Percentiles rank a stretch among this genome's conserved stretches.
phyloP scores from a whole-genome alignment of 2,888 invertebrate genomes.

The Steromphala cineraria region DNA sequence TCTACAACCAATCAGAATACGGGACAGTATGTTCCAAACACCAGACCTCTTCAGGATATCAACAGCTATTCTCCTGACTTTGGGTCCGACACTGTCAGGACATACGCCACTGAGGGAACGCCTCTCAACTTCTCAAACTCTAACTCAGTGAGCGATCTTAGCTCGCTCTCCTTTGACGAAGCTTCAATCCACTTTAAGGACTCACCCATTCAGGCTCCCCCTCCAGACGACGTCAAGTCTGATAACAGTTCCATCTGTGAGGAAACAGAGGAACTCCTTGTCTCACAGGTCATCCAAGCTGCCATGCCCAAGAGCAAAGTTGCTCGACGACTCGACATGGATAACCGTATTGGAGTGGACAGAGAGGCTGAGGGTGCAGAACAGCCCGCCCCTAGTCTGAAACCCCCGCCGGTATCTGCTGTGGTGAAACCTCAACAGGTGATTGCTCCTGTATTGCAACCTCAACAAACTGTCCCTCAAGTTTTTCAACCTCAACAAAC shows the following conservation, averaged over 20 bases:
- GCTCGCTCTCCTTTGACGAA: slow-evolving; percentile 70
- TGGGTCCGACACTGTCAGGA: slow-evolving; percentile 79
- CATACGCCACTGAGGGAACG: slow-evolving; percentile 91
- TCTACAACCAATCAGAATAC: background rate
- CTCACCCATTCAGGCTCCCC: background rate
- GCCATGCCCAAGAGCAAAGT: slow-evolving; percentile 70
- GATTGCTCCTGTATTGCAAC: background rate
- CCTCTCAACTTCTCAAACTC: slow-evolving; percentile 90
- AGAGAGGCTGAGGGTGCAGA: slow-evolving; percentile 56
- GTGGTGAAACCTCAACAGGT: background rate
- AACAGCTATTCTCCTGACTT: slow-evolving; percentile 31
- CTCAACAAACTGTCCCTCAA: background rate
- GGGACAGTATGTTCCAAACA: background rate
- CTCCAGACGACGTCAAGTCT: slow-evolving; percentile 42
- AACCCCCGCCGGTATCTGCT: background rate
- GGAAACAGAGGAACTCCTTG: slow-evolving; percentile 65
- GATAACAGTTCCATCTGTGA: slow-evolving; percentile 68
- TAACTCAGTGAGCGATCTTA: slow-evolving; percentile 91
- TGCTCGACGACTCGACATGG: slow-evolving; percentile 39
- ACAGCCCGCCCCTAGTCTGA: slow-evolving; percentile 14
- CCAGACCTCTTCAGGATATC: background rate
- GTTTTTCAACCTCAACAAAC: background rate
- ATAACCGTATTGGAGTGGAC: slow-evolving; percentile 23
- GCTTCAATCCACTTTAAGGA: slow-evolving; percentile 13
- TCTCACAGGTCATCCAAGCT: slow-evolving; percentile 71